These are phyloP conservation scores for Meghimatium bilineatum DNA, from an alignment of 2,888 invertebrate genomes.

Conservation along the genomic window DNA sequence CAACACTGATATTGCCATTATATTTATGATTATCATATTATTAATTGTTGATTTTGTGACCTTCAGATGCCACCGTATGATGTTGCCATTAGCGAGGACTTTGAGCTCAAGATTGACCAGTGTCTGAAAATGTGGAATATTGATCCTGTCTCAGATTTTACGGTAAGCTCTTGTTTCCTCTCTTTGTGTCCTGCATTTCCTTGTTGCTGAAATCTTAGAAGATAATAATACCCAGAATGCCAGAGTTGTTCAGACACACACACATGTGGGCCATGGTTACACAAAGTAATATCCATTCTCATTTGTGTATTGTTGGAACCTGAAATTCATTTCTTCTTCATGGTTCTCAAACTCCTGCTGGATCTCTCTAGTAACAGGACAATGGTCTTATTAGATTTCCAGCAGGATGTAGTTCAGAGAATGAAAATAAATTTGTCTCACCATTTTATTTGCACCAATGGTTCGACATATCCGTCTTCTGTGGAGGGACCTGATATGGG, in stretches of 20 bases:
- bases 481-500: no score
- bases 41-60: background rate
- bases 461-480: no score
- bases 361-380: no score
- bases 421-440: no score
- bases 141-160: constrained; percentile 53
- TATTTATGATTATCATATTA: background rate
- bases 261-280: background rate
- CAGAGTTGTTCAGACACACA: background rate
- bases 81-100: constrained; percentile 86
- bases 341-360: no score
- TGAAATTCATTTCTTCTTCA: no score
- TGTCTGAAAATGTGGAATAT: constrained; percentile 72
- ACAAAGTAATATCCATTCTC: no score
- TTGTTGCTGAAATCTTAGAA: background rate
- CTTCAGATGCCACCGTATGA: constrained; percentile 78
- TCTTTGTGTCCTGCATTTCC: background rate
- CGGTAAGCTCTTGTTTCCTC: background rate
- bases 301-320: no score
- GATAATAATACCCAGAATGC: background rate
- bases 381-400: no score
- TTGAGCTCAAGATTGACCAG: constrained; percentile 79
- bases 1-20: no score
- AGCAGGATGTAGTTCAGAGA: no score
- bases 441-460: no score